Conservation (phyloP, 2,113 vertebrate species). For the Potamarius usumacintae region DNA sequence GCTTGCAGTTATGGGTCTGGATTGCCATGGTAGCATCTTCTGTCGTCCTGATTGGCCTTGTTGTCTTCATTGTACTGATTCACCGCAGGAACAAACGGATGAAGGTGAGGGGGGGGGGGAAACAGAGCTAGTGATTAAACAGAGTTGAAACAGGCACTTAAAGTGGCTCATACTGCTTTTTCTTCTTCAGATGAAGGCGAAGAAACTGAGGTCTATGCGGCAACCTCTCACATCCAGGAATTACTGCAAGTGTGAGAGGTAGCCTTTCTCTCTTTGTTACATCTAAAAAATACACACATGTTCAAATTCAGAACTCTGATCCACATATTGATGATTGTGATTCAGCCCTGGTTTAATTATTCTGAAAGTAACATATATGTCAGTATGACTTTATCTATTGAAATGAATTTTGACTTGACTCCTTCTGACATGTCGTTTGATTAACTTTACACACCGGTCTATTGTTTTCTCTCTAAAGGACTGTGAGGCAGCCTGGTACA, state of each 20-base stretch:
- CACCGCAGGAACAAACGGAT: slow-evolving; percentile 53
- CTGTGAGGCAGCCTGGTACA: background rate
- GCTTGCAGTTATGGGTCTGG: slow-evolving; percentile 65
- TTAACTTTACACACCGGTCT: background rate
- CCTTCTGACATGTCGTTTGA: background rate
- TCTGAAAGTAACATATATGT: background rate
- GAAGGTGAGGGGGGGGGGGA: slow-evolving; percentile 57
- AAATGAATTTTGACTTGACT: background rate
- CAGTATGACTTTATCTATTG: background rate
- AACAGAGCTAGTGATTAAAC: background rate
- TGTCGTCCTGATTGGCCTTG: slow-evolving; percentile 58
- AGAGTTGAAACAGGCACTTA: background rate
- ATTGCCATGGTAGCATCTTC: slow-evolving; percentile 40
- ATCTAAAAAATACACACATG: background rate
- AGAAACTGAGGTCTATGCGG: slow-evolving; percentile 50
- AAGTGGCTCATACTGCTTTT: slow-evolving; percentile 4
- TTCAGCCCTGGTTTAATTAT: background rate
- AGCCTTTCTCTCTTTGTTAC: slow-evolving; percentile 17
- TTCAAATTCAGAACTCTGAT: background rate
- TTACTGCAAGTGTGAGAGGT: slow-evolving; percentile 71
- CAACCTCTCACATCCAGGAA: slow-evolving; percentile 38
- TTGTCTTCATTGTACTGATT: slow-evolving; percentile 40
- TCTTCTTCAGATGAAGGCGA: slow-evolving; percentile 52
- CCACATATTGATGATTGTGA: background rate
- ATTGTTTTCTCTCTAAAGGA: slow-evolving; percentile 15